Conservation (phyloP, 2,888 invertebrate genomes). For the Monochamus alternatus region DNA sequence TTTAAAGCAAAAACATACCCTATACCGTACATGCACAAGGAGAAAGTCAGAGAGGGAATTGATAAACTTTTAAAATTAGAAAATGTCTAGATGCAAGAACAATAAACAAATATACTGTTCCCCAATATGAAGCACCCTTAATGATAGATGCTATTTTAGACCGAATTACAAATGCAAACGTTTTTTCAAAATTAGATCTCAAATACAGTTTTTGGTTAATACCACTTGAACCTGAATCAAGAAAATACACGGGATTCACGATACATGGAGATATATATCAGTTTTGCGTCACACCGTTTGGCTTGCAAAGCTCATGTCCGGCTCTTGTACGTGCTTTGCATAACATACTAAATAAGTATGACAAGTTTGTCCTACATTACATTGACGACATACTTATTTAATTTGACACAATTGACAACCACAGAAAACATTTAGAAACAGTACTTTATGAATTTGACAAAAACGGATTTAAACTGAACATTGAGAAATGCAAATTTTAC, state of each 20-base stretch:
- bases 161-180: conserved; percentile 17
- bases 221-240: not conserved
- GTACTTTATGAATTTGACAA: not conserved
- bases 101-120: not conserved
- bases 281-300: conserved; percentile 23
- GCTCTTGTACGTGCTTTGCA: conserved; percentile 9
- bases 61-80: no score
- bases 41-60: no score
- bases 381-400: not conserved
- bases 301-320: conserved; percentile 7
- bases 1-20: not conserved
- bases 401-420: not conserved
- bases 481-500: conserved; percentile 2
- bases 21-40: no score
- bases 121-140: not conserved
- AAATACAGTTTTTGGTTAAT: conserved; percentile 31
- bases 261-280: conserved; percentile 12
- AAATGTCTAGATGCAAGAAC: conserved; percentile 13
- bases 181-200: conserved; percentile 31
- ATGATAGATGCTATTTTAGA: no score
- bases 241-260: conserved; percentile 27
- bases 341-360: not conserved
- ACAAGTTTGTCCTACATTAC: not conserved
- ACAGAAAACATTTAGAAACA: not conserved
- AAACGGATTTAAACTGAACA: not conserved